Evolutionary conservation across 1,140 invertebrate genomes (phyloP).

Genomic region (Phymorhynchus buccinoides): DNA sequence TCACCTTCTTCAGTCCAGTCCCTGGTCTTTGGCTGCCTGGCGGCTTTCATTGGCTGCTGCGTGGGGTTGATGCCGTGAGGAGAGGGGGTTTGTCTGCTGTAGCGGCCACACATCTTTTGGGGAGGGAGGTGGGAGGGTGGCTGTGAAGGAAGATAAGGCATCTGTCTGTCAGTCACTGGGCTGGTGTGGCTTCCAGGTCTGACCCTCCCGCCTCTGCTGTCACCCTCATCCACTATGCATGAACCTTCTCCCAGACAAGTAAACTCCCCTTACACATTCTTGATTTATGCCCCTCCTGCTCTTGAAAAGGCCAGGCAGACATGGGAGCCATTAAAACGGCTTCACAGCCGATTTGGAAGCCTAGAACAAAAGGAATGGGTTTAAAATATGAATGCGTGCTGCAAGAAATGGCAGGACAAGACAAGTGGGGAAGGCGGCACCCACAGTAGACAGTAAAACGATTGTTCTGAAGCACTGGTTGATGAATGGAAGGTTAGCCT

Average conservation of each 20-base stretch:
- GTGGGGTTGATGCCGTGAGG: slow-evolving; percentile 15
- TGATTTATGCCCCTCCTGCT: background rate
- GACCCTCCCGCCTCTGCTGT: background rate
- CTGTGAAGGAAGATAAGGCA: background rate
- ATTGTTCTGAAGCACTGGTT: no score
- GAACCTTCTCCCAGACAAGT: background rate
- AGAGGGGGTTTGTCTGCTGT: slow-evolving; percentile 9
- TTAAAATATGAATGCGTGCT: no score
- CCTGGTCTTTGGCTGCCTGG: background rate
- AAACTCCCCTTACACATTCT: background rate
- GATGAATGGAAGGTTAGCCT: no score
- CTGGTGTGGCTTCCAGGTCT: background rate
- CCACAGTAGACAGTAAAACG: no score
- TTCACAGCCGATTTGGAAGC: no score
- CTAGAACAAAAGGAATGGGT: no score
- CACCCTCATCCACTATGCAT: slow-evolving; percentile 5
- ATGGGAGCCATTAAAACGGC: background rate
- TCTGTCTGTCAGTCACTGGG: background rate
- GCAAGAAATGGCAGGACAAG: no score
- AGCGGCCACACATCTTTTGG: background rate
- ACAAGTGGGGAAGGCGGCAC: no score
- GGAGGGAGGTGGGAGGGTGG: background rate
- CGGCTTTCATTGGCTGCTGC: slow-evolving; percentile 28
- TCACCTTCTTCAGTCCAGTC: slow-evolving; percentile 27
- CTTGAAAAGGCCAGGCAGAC: background rate